These are phyloP conservation scores for Orthonevra nobilis DNA, from an alignment of 2,888 invertebrate genomes.

Conservation along the genomic window DNA sequence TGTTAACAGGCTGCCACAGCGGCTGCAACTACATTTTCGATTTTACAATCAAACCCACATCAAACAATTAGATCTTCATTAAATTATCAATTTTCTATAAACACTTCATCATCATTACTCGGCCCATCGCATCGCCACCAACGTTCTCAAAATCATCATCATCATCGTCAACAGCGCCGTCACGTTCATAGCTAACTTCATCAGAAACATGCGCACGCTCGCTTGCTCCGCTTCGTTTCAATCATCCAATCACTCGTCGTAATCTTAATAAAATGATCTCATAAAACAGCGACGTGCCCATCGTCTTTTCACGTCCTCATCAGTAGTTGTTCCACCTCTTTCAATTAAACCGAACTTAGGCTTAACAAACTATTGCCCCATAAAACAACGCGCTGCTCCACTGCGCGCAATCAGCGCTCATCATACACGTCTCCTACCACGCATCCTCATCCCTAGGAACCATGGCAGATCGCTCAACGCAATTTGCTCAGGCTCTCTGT, in stretches of 20 bases:
- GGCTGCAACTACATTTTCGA: too few species aligned
- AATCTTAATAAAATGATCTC: conserved; percentile 70
- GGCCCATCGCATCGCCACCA: conserved; percentile 35
- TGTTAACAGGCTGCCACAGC: too few species aligned
- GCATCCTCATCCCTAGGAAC: neutral
- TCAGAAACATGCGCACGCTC: conserved; percentile 53
- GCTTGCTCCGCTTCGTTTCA: conserved; percentile 22
- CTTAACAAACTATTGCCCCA: conserved; percentile 62
- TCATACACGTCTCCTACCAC: conserved; percentile 20
- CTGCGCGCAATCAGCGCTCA: conserved; percentile 36
- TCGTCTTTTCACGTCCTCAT: conserved; percentile 61
- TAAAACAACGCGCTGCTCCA: conserved; percentile 32
- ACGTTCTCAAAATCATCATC: conserved; percentile 10
- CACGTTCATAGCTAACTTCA: conserved; percentile 17
- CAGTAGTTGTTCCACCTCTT: conserved; percentile 70
- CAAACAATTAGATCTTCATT: conserved; percentile 63
- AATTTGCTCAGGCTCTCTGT: conserved; percentile 15
- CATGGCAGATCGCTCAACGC: neutral
- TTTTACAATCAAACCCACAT: conserved; percentile 31
- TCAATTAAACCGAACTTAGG: conserved; percentile 71
- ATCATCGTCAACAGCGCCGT: conserved; percentile 25
- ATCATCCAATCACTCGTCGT: conserved; percentile 68
- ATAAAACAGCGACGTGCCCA: conserved; percentile 68
- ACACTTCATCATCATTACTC: conserved; percentile 62
- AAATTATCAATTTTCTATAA: conserved; percentile 66